These are phyloP conservation scores for Porites evermanni DNA, from an alignment of 92 coral and sea anemone species.

Conservation along the genomic window DNA sequence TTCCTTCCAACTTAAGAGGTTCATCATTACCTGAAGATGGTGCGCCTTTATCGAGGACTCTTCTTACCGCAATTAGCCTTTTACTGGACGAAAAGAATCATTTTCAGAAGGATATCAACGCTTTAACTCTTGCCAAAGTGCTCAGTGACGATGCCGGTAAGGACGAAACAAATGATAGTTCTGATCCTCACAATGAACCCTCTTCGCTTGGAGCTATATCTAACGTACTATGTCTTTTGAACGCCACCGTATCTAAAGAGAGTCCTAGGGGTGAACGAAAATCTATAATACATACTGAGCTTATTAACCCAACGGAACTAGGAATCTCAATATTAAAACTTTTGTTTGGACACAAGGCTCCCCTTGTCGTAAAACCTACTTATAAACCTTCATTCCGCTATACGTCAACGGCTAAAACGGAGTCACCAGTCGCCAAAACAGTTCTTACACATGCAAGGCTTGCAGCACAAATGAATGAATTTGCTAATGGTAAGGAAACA, in stretches of 20 bases:
- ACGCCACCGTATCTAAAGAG: neutral
- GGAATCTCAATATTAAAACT: conserved; percentile 90
- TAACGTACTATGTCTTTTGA: conserved; percentile 9
- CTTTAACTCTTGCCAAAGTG: conserved; percentile 76
- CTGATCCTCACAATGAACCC: conserved; percentile 19
- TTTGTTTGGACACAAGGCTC: conserved; percentile 89
- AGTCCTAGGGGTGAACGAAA: conserved; percentile 35
- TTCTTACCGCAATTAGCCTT: conserved; percentile 75
- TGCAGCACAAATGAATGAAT: conserved; percentile 24
- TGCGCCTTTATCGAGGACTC: conserved; percentile 64
- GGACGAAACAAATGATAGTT: conserved; percentile 3
- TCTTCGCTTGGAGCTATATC: conserved; percentile 16
- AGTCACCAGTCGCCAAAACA: conserved; percentile 13
- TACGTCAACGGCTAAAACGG: conserved; percentile 9
- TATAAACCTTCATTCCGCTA: conserved; percentile 51
- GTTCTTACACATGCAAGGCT: conserved; percentile 48
- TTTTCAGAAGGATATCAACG: conserved; percentile 79
- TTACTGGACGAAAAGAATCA: conserved; percentile 75
- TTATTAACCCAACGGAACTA: conserved; percentile 86
- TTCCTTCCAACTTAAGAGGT: neutral
- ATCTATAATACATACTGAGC: conserved; percentile 52
- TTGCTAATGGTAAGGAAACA: conserved; percentile 34
- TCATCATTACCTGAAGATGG: conserved; percentile 3
- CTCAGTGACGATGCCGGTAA: conserved; percentile 49
- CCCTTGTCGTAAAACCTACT: conserved; percentile 73